These are phyloP conservation scores for Lordiphosa mommai DNA, from an alignment of 1,140 invertebrate genomes.

Conservation along the genomic window DNA sequence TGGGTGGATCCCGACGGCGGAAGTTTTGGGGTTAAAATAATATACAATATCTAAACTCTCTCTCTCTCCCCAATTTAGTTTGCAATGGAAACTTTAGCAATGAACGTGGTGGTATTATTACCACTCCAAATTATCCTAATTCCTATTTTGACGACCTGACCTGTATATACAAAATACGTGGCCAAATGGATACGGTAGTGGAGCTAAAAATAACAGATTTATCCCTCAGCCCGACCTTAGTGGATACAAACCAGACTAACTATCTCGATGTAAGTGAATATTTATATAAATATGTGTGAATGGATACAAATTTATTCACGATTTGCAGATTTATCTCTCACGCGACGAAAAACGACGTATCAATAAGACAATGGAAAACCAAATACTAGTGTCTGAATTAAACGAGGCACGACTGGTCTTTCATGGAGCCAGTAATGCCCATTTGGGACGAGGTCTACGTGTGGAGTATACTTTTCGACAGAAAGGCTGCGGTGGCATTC, in stretches of 20 bases:
- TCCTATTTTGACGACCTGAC: conserved; percentile 84
- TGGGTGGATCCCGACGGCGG: no score
- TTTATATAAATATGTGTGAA: not conserved
- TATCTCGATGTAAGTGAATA: conserved; percentile 43
- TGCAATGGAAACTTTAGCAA: conserved; percentile 84
- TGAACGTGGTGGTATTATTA: conserved; percentile 81
- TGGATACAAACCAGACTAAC: not conserved
- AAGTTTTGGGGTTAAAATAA: not conserved
- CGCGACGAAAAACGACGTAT: conserved; percentile 31
- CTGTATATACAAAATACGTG: conserved; percentile 89
- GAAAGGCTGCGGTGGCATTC: conserved; percentile 86
- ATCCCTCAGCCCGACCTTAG: conserved; percentile 82
- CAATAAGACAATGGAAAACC: conserved; percentile 16
- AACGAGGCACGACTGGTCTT: conserved; percentile 87
- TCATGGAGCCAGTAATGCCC: conserved; percentile 82
- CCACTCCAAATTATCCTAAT: conserved; percentile 90
- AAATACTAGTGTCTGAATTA: conserved; percentile 81
- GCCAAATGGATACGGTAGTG: conserved; percentile 83
- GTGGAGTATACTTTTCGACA: conserved; percentile 62
- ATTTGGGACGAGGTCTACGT: conserved; percentile 82
- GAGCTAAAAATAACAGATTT: conserved; percentile 85
- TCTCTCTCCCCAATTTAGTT: conserved; percentile 75
- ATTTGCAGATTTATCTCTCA: conserved; percentile 41
- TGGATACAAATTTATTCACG: conserved; percentile 24
- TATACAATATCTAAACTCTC: not conserved